Conservation (phyloP, 2,113 vertebrate genomes). For the human (Homo sapiens) region DNA sequence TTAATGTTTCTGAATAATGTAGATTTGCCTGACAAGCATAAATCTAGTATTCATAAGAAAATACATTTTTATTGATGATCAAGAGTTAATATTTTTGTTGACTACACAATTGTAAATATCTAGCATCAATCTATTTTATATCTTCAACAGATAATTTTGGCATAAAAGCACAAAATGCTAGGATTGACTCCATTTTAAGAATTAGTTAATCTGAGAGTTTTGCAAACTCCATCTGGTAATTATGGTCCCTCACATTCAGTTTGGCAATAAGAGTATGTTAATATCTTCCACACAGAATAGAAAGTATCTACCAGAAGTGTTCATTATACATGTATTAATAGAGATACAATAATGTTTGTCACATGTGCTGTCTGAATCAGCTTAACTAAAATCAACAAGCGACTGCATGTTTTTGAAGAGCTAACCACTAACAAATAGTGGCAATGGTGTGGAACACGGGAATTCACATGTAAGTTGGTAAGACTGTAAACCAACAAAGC, state of each 20-base stretch:
- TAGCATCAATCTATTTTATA: neutral
- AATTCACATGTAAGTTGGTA: neutral
- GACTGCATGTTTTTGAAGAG: neutral
- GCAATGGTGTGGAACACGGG: neutral
- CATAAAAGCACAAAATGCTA: neutral
- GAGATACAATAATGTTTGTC: neutral
- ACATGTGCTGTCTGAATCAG: neutral
- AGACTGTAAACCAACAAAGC: neutral
- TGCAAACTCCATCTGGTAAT: neutral
- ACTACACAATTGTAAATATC: neutral
- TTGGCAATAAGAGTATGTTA: neutral
- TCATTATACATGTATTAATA: neutral
- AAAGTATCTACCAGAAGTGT: neutral
- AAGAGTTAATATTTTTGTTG: neutral
- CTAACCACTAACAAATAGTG: neutral
- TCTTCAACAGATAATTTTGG: neutral
- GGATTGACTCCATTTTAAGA: neutral
- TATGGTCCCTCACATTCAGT: neutral
- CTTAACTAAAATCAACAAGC: neutral
- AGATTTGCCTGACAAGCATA: neutral
- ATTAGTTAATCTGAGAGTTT: neutral
- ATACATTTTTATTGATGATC: neutral
- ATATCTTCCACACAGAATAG: neutral
- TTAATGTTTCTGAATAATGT: neutral
- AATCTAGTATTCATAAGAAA: neutral